Evolutionary conservation across 1,140 invertebrate genomes (phyloP).

Genomic region (Helicoverpa zea): DNA sequence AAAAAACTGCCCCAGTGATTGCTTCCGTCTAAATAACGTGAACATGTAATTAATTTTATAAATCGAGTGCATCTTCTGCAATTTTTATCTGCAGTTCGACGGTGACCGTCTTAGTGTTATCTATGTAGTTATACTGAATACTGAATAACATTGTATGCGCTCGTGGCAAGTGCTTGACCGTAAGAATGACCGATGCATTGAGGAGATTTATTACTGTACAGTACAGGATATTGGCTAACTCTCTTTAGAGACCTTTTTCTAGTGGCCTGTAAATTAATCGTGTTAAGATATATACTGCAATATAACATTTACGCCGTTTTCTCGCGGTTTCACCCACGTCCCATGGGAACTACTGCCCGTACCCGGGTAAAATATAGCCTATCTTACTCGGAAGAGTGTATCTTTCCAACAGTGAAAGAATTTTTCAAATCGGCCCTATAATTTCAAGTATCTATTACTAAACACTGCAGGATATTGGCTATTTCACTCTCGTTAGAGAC

Average conservation of each 20-base stretch:
- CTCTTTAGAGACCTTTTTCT: too few species aligned
- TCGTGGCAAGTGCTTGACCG: conserved; percentile 12
- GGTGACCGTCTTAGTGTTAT: conserved; percentile 1
- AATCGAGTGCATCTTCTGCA: not conserved
- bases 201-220: not conserved
- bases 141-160: conserved; percentile 29
- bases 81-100: not conserved
- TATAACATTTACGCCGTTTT: too few species aligned
- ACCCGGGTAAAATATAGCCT: too few species aligned
- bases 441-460: not conserved
- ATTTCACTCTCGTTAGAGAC: too few species aligned
- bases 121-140: not conserved
- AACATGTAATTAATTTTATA: not conserved
- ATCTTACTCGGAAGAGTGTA: too few species aligned
- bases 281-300: too few species aligned
- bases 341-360: too few species aligned
- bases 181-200: conserved; percentile 11
- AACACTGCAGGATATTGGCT: not conserved
- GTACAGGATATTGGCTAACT: not conserved
- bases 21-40: not conserved
- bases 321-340: too few species aligned
- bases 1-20: not conserved
- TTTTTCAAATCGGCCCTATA: too few species aligned
- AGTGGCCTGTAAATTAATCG: too few species aligned
- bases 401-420: too few species aligned